These are phyloP conservation scores for Notechis scutatus DNA, from an alignment of 2,113 vertebrate species.

Conservation along the genomic window DNA sequence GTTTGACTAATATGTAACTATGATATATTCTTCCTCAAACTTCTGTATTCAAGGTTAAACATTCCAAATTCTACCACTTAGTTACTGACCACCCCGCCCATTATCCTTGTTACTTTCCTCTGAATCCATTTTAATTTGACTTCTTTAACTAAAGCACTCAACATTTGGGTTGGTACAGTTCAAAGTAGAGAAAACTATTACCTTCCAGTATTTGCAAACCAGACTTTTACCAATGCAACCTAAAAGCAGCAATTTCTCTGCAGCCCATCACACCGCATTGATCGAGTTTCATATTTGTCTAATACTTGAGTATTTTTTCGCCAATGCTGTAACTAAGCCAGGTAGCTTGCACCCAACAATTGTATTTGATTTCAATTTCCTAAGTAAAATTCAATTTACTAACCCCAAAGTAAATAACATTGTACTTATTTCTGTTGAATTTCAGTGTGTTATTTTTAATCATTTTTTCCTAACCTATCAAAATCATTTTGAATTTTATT, in stretches of 20 bases:
- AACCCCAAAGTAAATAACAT: not conserved
- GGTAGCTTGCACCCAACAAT: not conserved
- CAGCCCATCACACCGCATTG: not conserved
- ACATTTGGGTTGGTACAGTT: not conserved
- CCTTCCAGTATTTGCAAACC: not conserved
- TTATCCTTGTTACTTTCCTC: not conserved
- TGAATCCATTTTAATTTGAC: not conserved
- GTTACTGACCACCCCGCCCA: not conserved
- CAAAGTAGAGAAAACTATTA: not conserved
- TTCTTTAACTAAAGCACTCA: not conserved
- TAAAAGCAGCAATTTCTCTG: not conserved
- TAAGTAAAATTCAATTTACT: not conserved
- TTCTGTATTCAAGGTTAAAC: not conserved
- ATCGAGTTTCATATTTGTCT: not conserved
- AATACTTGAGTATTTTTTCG: not conserved
- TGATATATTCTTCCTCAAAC: not conserved
- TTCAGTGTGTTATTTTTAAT: not conserved
- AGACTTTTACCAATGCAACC: not conserved
- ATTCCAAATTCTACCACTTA: not conserved
- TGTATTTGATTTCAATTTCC: not conserved
- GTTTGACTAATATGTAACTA: not conserved
- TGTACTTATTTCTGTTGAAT: not conserved
- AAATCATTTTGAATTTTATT: not conserved
- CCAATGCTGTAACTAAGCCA: not conserved
- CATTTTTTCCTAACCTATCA: not conserved